Evolutionary conservation across 2,113 vertebrate species (phyloP), one percentile per base, ranked within the genome.

Genomic region (Irena cyanogastra): DNA sequence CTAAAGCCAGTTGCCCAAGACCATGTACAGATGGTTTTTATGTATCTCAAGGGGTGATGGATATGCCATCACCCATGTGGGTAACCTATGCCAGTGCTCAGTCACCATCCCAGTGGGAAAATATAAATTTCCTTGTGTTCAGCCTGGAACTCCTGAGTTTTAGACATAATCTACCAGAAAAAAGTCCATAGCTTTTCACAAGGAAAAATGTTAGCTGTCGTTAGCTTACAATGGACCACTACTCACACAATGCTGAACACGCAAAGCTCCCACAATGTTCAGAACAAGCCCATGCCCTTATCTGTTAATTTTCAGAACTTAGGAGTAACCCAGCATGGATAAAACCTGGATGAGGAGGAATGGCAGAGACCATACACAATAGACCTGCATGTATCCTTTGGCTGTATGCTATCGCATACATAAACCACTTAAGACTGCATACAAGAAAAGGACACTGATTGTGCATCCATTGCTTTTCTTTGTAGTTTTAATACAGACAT

Each of bases 321-420:
- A 26, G 15, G 28, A 54, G 28, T 50, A 89, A 65, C 12, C 35
- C 22, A 44, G 22, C 18, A 80, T 3, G 20, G n/a, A 56, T 61
- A 78, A 94, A 89, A 59, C 7, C 14, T 47, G 33, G 22, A 33
- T 61, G 47, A 92, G 37, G 30, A 82, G 12, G 26, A 44, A 61
- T 0, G 0, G 44, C 30, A 79, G 11, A 56, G 60, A 44, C 23
- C 74, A 84, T 4, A 87, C 24, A 50, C 12, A 50, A 53, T 0
- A 78, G 7, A 70, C 44, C 10, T 35, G 4, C 9, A 15, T 0
- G 2, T 22, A 52, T 44, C 30, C 52, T 94, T n/a, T n/a, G 7
- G 28, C 60, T 57, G 10, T 37, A 12, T 21, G 35, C n/a, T 64
- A 54, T 0, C 42, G 35, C n/a, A 52, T 9, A 21, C 7, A 9